Conservation (phyloP, 2,113 vertebrate species). For the Speoplatyrhinus poulsoni region DNA sequence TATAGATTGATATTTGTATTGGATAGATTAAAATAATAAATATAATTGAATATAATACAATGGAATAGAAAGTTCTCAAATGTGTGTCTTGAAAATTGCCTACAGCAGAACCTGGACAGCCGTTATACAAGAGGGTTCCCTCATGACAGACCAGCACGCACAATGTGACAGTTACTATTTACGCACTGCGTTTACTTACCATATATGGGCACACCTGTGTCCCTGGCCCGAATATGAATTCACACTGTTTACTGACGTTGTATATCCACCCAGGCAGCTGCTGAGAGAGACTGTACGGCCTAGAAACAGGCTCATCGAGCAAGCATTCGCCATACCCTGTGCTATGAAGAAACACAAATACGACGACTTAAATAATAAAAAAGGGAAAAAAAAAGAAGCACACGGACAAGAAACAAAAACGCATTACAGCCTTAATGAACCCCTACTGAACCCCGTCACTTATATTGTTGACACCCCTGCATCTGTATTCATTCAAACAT, state of each 20-base stretch:
- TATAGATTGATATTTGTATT: too few relatives aligned
- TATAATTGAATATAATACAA: too few relatives aligned
- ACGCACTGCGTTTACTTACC: slow-evolving; percentile 80
- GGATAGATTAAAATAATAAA: too few relatives aligned
- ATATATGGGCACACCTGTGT: slow-evolving; percentile 98
- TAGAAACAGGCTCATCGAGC: slow-evolving; percentile 91
- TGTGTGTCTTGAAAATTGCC: background rate
- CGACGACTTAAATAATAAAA: slow-evolving; percentile 70
- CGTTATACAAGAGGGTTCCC: slow-evolving; percentile 21
- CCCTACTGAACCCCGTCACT: slow-evolving; percentile 14
- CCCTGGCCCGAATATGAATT: slow-evolving; percentile 97
- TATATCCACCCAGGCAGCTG: slow-evolving; percentile 93
- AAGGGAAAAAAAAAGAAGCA: slow-evolving; percentile 61
- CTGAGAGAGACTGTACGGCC: slow-evolving; percentile 86
- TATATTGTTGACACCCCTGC: slow-evolving; percentile 20
- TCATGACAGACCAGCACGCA: slow-evolving; percentile 21
- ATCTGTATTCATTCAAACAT: slow-evolving; percentile 18
- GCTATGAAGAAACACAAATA: slow-evolving; percentile 83
- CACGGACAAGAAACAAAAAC: slow-evolving; percentile 68
- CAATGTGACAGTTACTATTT: slow-evolving; percentile 33
- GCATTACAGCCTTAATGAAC: slow-evolving; percentile 50
- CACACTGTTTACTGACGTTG: slow-evolving; percentile 97
- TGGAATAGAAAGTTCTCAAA: background rate
- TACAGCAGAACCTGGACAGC: slow-evolving; percentile 12
- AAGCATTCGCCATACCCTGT: slow-evolving; percentile 98